Evolutionary conservation across 2,888 invertebrate species (phyloP), one percentile per base, ranked within the genome.

Genomic region (Drosophila greeni): DNA sequence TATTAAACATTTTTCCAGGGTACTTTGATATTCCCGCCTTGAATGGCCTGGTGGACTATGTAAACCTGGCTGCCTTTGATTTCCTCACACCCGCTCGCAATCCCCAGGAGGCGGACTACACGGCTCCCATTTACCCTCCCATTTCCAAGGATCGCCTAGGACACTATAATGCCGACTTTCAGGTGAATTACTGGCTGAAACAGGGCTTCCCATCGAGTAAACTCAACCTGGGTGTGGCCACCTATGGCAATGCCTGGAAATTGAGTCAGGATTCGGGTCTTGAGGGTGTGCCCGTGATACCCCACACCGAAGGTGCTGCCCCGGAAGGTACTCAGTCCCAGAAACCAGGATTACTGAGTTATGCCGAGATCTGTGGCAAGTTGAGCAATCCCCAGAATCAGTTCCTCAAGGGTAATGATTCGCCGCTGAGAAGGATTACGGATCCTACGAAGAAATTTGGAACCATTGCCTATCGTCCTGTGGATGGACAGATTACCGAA

Each of bases 361-460:
- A 94, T 88, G 92, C 94, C 0, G 95, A 95, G 88, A 91, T 95
- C 1, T 95, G 95, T 86, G 90, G 92, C 5, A 93, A 93, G 81
- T 88, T 95, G 40, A 92, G 92, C 68, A 93, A 92, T 79, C 92
- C 93, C 5, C 90, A 90, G 48, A 91, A 91, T 58, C 67, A 82
- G 20, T 90, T 90, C 87, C 88, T 94, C 82, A 91, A 92, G 86
- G 91, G 92, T 57, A 89, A 92, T 88, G 88, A 92, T 73, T 90
- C 92, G 8, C 92, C 93, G 57, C 87, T 95, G 20, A 91, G 93
- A 75, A 93, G 93, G 83, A 92, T 94, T 56, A 91, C 91, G 37
- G 95, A 95, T 85, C 94, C 95, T 8, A 93, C 93, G 73, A 94
- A 94, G 78, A 92, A 94, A 79, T 93, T 92, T 69, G 95, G 95